Base-by-base conservation (phyloP, 2,113 vertebrate genomes). In the Tinamus guttatus region DNA sequence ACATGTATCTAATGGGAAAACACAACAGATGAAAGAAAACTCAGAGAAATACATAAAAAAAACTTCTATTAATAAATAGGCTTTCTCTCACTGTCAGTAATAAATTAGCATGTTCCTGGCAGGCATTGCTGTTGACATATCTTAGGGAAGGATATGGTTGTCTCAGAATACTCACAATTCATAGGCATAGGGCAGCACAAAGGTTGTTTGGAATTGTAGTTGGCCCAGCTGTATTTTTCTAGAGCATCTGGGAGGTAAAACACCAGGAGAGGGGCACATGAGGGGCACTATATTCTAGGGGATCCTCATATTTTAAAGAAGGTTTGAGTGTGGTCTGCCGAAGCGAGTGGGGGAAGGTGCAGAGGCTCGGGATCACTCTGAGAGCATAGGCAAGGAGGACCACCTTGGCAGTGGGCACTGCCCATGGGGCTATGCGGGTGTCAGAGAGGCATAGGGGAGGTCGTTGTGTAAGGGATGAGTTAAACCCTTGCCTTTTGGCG, bases 321-420 rank as follows among this genome's bases (percentile, higher is more conserved):
- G 38, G 74, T 32, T 9, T 4, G 3, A 34, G 12, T 18, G 1
- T 34, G 22, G 5, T 64, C 78, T 0, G 0, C 12, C 54, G 32
- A 62, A 68, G 47, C 0, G 2, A n/a, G 22, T 25, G 13, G 19
- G 13, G 19, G 71, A 83, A 59, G 9, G 8, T 15, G 1, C 5
- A 13, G 24, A 77, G 18, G 7, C 7, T 82, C 2, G 4, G 13
- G 36, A 9, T 9, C 20, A 7, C 8, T 7, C 17, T 40, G 32
- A 12, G 16, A 25, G 14, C 1, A 10, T 65, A 52, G 71, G 25
- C 36, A 34, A 68, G 41, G 19, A 91, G 32, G 32, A 34, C 38
- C 16, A 30, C 51, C 1, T 2, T 0, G 2, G 5, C 11, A 65
- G 70, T 1, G 0, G 18, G 27, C 65, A 16, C 32, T n/a, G 15